Evolutionary conservation across 2,113 vertebrate species (phyloP).

Genomic region (Plecotus auritus): DNA sequence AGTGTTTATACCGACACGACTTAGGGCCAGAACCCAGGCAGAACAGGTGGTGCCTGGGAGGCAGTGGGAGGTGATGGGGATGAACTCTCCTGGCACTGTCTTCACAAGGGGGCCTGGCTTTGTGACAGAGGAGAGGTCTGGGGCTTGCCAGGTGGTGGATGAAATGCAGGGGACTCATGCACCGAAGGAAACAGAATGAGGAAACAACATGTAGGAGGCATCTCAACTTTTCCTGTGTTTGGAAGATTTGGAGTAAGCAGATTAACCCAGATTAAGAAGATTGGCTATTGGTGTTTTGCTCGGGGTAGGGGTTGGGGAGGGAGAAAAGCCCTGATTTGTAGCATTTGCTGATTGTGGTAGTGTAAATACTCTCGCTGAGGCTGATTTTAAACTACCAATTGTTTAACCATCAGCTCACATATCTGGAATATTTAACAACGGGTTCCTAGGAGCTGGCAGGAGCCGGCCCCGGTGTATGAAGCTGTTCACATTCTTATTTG

Average conservation of each 20-base stretch:
- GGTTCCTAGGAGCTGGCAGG: neutral
- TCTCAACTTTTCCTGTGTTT: neutral
- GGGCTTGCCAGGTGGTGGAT: neutral
- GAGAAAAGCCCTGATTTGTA: neutral
- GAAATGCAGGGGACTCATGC: neutral
- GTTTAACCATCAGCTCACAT: neutral
- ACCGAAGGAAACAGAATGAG: neutral
- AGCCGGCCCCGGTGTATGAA: neutral
- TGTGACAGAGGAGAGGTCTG: neutral
- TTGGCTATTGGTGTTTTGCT: neutral
- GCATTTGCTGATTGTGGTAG: neutral
- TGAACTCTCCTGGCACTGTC: neutral
- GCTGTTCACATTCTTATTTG: neutral
- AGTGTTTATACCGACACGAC: neutral
- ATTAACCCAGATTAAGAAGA: neutral
- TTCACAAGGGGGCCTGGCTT: neutral
- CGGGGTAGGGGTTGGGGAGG: fast-evolving
- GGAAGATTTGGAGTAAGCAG: neutral
- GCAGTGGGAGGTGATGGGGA: neutral
- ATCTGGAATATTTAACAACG: neutral
- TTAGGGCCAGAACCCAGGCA: neutral
- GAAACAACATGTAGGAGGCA: neutral
- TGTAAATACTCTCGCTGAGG: neutral
- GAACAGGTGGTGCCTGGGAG: neutral
- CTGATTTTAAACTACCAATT: neutral